These are phyloP conservation scores for Numenius arquata DNA, from an alignment of 2,113 vertebrate species.

Conservation along the genomic window DNA sequence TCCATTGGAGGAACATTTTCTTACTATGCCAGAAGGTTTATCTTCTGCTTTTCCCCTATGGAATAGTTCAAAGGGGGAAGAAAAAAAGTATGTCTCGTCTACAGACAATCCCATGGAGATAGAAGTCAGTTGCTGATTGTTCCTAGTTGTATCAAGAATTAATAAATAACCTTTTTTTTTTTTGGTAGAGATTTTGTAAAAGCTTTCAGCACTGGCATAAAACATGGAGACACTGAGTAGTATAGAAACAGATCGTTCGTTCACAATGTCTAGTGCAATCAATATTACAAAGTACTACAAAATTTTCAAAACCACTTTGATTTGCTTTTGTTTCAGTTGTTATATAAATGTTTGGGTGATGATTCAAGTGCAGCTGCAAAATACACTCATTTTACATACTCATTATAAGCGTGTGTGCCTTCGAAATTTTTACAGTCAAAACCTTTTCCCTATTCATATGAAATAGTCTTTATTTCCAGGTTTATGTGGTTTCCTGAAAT, in stretches of 20 bases:
- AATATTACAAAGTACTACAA: neutral
- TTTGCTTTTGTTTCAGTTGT: neutral
- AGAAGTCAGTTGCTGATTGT: neutral
- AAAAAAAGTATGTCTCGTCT: neutral
- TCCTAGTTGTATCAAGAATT: neutral
- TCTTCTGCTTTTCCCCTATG: neutral
- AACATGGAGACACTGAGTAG: fast-evolving
- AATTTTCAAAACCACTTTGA: neutral
- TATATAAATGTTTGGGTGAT: neutral
- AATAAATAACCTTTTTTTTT: neutral
- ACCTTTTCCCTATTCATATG: neutral
- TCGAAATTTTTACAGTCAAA: neutral
- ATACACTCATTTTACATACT: neutral
- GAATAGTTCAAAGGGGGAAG: neutral
- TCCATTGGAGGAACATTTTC: neutral
- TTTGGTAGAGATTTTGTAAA: neutral
- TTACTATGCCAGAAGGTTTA: neutral
- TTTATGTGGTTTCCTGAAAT: neutral
- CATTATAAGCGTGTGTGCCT: neutral
- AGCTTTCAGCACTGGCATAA: neutral
- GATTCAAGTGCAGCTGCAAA: neutral
- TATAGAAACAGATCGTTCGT: neutral
- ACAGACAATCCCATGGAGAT: neutral
- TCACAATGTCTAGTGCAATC: neutral
- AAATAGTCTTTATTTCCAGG: neutral